phyloP scores from a whole-genome alignment of 2,797 vertebrate genomes.

The Neosilurus hyrtlii region DNA sequence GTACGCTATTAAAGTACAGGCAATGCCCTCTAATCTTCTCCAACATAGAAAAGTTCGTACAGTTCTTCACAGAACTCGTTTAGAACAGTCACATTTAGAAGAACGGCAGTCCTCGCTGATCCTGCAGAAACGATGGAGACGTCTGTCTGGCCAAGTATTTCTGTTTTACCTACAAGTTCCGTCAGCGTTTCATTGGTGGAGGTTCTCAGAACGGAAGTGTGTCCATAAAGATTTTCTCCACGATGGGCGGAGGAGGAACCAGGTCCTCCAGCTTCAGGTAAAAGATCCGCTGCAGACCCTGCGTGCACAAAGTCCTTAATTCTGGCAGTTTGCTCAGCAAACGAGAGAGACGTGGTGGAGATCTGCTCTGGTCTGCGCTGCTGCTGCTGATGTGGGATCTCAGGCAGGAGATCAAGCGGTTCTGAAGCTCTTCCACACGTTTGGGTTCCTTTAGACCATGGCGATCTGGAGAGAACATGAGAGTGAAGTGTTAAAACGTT shows the following conservation, averaged over 20 bases:
- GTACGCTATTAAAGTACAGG: conserved; percentile 41
- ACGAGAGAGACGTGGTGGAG: conserved; percentile 84
- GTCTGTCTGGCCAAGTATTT: neutral
- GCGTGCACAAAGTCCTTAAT: conserved; percentile 90
- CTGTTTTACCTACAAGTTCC: neutral
- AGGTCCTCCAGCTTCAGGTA: conserved; percentile 95
- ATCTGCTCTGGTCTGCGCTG: conserved; percentile 69
- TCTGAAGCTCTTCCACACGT: conserved; percentile 92
- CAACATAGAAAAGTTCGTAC: conserved; percentile 34
- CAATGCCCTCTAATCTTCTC: conserved; percentile 42
- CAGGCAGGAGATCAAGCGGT: conserved; percentile 84
- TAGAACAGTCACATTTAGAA: neutral
- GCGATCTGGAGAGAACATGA: conserved; percentile 73
- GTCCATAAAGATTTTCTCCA: conserved; percentile 97
- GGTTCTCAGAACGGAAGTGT: conserved; percentile 85
- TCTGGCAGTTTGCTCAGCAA: conserved; percentile 91
- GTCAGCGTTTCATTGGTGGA: neutral
- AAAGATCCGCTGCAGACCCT: conserved; percentile 94
- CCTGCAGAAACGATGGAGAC: neutral
- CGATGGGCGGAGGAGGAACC: conserved; percentile 89
- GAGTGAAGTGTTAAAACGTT: conserved; percentile 13
- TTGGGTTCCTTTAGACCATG: conserved; percentile 91
- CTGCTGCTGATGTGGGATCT: conserved; percentile 81
- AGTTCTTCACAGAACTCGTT: neutral
- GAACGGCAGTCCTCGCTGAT: neutral